Evolutionary conservation across 1,140 invertebrate genomes (phyloP), one percentile per base, ranked within the genome.

Genomic region (Radopholus similis): DNA sequence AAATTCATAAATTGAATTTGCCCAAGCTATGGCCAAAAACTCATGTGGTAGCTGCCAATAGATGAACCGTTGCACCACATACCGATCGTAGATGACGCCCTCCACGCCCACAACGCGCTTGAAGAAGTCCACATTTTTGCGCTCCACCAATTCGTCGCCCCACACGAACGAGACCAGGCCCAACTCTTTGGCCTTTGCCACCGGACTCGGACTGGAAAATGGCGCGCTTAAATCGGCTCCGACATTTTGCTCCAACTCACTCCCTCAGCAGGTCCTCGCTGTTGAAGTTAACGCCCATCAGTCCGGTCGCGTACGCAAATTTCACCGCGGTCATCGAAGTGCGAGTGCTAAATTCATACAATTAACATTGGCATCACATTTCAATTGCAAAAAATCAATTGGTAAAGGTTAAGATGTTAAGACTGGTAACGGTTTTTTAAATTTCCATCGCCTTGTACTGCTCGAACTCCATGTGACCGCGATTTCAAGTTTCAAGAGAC

Each of bases 221-320:
- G 44, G 0, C 0, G 4, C 44, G 9, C 44, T 49, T 42, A 42
- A 42, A 42, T 13, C n/a, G n/a, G n/a, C n/a, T n/a, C n/a, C n/a
- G n/a, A n/a, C n/a, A n/a, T n/a, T n/a, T 42, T 42, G 11, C 11
- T 42, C 38, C 38, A 42, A 42, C 11, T 54, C 2, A 28, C 47
- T 65, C 67, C 42, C 63, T 70, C 18, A 80, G 58, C 28, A 81
- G 59, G 37, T 81, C 79, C 63, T 81, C 79, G 6, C 63, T 71
- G 49, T 81, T 72, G 73, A 81, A 81, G 42, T 82, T 81, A 11
- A 81, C 78, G 1, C 79, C 78, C 56, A 79, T 44, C 15, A 81
- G 32, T 42, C 72, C 78, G 30, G 69, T 60, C 9, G 75, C 69
- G 37, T 67, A 60, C 18, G 73, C 74, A 62, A 81, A 81, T 35